These are phyloP conservation scores for Zaprionus taronus DNA, from an alignment of 1,140 invertebrate species.

Conservation along the genomic window DNA sequence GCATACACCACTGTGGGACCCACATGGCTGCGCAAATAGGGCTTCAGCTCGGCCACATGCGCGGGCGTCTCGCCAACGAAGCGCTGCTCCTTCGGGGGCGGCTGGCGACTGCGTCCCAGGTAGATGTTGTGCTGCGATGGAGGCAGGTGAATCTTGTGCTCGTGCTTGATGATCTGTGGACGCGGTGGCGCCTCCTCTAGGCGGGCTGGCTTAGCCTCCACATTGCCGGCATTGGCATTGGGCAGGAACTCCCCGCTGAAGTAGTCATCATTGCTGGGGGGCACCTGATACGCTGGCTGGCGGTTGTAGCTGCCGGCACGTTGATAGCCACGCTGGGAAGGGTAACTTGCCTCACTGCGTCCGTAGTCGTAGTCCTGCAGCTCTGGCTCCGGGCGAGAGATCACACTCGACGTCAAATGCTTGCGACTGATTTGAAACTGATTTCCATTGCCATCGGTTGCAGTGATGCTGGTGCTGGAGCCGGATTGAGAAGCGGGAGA, in stretches of 20 bases:
- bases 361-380: constrained; percentile 51
- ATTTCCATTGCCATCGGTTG: constrained; percentile 65
- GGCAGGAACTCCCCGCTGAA: constrained; percentile 69
- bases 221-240: constrained; percentile 60
- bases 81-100: constrained; percentile 50
- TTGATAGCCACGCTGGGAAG: constrained; percentile 51
- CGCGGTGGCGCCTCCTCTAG: constrained; percentile 55
- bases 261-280: constrained; percentile 65
- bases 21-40: constrained; percentile 58
- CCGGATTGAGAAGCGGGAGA: neutral
- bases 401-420: constrained; percentile 58
- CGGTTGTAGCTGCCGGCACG: constrained; percentile 55
- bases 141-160: constrained; percentile 78
- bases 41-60: constrained; percentile 67
- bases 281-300: constrained; percentile 45
- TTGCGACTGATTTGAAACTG: constrained; percentile 64
- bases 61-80: constrained; percentile 37
- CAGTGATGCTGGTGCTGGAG: constrained; percentile 37
- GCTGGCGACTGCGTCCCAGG: constrained; percentile 53
- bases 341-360: constrained; percentile 50
- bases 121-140: constrained; percentile 81
- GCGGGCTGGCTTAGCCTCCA: constrained; percentile 70
- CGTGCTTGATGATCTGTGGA: constrained; percentile 76
- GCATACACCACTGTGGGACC: constrained; percentile 69
- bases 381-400: constrained; percentile 57